A percentile compares a stretch with the other conserved stretches of the same genome.
Conservation (phyloP, 2,888 invertebrate genomes). For the Sminthurides aquaticus region DNA sequence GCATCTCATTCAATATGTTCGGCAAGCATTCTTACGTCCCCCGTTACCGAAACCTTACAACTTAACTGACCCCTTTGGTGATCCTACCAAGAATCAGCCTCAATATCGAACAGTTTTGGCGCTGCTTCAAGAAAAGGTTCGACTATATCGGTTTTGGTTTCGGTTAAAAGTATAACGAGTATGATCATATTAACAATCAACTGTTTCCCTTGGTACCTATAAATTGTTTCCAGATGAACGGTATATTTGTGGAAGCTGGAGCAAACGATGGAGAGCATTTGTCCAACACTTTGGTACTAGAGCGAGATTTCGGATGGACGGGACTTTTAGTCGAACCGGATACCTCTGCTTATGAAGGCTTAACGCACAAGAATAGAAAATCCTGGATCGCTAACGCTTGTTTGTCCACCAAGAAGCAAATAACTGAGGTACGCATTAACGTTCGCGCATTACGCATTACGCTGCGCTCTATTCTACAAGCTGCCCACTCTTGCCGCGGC, state of each 20-base stretch:
- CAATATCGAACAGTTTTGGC: neutral
- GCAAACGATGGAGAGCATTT: no score
- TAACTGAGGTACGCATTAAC: constrained; percentile 21
- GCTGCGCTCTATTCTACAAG: no score
- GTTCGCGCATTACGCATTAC: no score
- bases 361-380: constrained; percentile 15
- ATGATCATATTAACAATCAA: neutral
- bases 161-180: no score
- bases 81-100: neutral
- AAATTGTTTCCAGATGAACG: no score
- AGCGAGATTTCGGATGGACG: constrained; percentile 22
- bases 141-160: no score
- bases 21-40: no score
- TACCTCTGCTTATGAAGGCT: constrained; percentile 6
- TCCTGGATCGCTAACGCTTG: constrained; percentile 19
- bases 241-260: no score
- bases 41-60: no score
- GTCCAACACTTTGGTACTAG: constrained; percentile 22
- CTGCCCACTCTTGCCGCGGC: no score
- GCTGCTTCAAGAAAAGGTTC: neutral
- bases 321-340: constrained; percentile 24
- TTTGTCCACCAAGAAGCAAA: constrained; percentile 16
- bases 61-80: no score
- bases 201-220: neutral
- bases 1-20: no score